A percentile compares a stretch with the other conserved stretches of the same genome.
Evolutionary conservation across 2,888 invertebrate genomes (phyloP).

Genomic region (Cepaea hortensis): DNA sequence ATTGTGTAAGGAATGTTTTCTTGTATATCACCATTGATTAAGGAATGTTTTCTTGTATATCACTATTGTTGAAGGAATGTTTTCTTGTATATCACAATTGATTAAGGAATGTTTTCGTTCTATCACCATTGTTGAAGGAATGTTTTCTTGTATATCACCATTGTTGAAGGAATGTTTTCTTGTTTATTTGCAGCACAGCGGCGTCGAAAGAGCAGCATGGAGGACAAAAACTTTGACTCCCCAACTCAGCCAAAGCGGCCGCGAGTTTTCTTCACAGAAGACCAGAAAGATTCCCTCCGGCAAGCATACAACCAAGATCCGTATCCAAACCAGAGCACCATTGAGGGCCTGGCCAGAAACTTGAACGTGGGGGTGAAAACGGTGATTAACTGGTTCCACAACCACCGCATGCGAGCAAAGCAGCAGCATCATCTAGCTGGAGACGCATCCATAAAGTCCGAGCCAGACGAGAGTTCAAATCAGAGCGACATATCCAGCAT

Average conservation of each 20-base stretch:
- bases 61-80: too few species aligned
- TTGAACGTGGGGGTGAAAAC: conserved; percentile 93
- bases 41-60: neutral
- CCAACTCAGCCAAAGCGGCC: conserved; percentile 79
- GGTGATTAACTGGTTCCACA: conserved; percentile 99
- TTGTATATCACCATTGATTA: neutral
- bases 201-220: conserved; percentile 80
- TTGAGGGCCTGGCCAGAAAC: conserved; percentile 94
- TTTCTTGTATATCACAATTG: neutral
- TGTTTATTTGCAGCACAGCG: conserved; percentile 81
- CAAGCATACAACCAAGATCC: conserved; percentile 96
- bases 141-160: too few species aligned
- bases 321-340: conserved; percentile 96
- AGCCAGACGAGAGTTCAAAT: conserved; percentile 69
- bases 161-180: neutral
- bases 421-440: conserved; percentile 68
- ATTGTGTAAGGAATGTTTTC: too few species aligned
- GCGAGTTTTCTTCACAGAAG: conserved; percentile 97
- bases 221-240: conserved; percentile 69
- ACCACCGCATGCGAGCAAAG: conserved; percentile 97
- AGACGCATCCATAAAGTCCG: conserved; percentile 58
- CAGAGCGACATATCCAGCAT: conserved; percentile 68
- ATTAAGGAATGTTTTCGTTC: neutral
- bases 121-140: too few species aligned
- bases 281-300: conserved; percentile 96